These are phyloP conservation scores for Enoplosus armatus DNA, from an alignment of 2,797 vertebrate species.

Conservation along the genomic window DNA sequence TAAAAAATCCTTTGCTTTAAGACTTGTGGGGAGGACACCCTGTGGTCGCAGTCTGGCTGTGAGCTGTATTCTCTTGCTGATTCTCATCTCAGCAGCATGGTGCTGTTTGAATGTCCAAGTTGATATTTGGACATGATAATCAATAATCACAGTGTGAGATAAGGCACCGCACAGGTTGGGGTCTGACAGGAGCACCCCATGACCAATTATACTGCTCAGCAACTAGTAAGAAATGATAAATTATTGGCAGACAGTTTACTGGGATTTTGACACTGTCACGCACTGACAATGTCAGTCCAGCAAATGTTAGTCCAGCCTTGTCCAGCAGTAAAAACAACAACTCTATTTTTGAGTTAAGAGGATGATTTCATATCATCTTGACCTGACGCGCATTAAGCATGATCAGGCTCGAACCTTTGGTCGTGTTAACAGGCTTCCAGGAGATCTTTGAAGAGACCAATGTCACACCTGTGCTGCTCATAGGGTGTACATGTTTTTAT, in stretches of 20 bases:
- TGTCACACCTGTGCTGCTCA: constrained; percentile 43
- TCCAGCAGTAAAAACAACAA: constrained; percentile 21
- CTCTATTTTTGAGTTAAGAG: constrained; percentile 20
- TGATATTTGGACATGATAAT: constrained; percentile 70
- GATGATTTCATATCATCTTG: constrained; percentile 55
- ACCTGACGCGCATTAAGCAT: constrained; percentile 26
- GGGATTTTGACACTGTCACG: constrained; percentile 40
- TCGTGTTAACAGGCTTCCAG: constrained; percentile 29
- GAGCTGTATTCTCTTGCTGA: constrained; percentile 36
- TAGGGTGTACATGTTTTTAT: constrained; percentile 51
- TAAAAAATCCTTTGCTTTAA: constrained; percentile 38
- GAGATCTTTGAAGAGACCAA: constrained; percentile 19
- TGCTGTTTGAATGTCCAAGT: constrained; percentile 45
- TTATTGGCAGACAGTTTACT: constrained; percentile 59
- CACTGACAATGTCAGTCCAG: constrained; percentile 19
- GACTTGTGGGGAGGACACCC: constrained; percentile 51
- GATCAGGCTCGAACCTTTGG: constrained; percentile 7
- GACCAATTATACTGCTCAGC: constrained; percentile 64
- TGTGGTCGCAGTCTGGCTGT: constrained; percentile 41
- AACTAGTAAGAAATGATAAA: constrained; percentile 52
- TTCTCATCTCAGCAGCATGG: constrained; percentile 40
- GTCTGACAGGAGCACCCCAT: constrained; percentile 66
- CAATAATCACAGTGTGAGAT: constrained; percentile 69
- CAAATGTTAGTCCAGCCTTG: background rate
- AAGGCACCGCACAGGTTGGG: constrained; percentile 43